Evolutionary conservation across 30 jellyfish, hydroid and myxozoan species (phyloP), one percentile per base, ranked within the genome.

Genomic region (Phacellophora camtschatica): DNA sequence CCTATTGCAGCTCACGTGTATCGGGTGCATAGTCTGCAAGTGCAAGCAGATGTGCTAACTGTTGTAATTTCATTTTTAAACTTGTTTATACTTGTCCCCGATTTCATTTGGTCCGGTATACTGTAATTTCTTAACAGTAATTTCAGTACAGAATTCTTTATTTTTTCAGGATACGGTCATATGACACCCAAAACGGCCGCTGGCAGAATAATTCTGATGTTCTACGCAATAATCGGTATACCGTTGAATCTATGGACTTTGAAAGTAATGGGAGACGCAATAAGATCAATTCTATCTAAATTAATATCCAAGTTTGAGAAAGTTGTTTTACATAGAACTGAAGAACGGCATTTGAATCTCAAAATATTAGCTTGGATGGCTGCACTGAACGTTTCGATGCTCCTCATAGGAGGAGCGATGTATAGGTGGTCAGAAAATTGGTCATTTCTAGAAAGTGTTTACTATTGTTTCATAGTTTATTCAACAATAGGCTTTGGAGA

Each of bases 401-500:
- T 84, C 18, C 73, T 84, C 13, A 31, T 84, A 49, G 95, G 95
- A 8, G 95, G 95, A 13, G 72, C 66, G 41, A 71, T 84, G 95
- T 84, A 84, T 36, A 58, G 25, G 41, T 66, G 46, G 31, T 84
- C 95, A 10, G 95, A 84, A 50, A 61, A 72, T 0, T 84, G 95
- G 95, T 23, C 95, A 13, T 84, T 34, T 20, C 15, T 71, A 11
- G 95, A 84, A 34, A 72, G 95, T 5, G 81, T 84, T 8, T 84
- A 84, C 58, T 84, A 67, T 45, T 84, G 95, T 49, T 84, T 84
- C 48, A 84, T 84, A 18, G 95, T 84, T 15, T 84, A 84, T 24
- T 67, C 87, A 5, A 84, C 95, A 1, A 84, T 84, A 12, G 95
- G 95, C 31, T 84, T 84, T 35, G 95, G 95, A 59, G 95, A 84